Conservation (phyloP, 2,888 invertebrate species). For the Ormyrus nitidulus region DNA sequence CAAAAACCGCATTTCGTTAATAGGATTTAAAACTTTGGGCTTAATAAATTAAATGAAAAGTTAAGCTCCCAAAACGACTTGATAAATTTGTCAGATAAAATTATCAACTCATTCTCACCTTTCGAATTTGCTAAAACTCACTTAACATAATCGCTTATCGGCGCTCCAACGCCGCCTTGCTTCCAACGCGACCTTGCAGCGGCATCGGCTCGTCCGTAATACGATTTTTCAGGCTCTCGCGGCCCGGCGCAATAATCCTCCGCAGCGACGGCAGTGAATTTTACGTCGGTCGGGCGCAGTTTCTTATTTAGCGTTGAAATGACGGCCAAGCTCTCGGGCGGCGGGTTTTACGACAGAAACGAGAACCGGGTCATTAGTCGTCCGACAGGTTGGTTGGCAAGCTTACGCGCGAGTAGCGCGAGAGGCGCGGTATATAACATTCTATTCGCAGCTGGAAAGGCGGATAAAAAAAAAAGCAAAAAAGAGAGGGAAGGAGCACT, state of each 20-base stretch:
- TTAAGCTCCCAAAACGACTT: no score
- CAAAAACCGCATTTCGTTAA: no score
- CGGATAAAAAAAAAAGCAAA: not conserved
- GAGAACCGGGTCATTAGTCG: conserved; percentile 40
- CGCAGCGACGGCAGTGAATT: not conserved
- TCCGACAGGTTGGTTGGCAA: not conserved
- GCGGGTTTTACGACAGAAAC: conserved; percentile 36
- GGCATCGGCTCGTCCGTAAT: not conserved
- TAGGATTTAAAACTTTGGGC: no score
- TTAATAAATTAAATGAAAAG: no score
- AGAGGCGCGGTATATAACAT: conserved; percentile 34
- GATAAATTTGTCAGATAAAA: no score
- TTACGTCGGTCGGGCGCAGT: conserved; percentile 14
- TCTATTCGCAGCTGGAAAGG: not conserved
- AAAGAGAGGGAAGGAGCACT: not conserved
- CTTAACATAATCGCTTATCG: no score
- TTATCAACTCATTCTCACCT: no score
- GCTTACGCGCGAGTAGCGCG: not conserved
- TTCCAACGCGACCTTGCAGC: no score
- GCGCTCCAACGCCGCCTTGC: no score
- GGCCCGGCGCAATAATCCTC: not conserved
- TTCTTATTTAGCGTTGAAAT: conserved; percentile 31
- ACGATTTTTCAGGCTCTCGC: not conserved
- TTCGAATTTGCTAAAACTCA: no score
- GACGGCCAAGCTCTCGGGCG: no score